Base-by-base conservation (phyloP, 53 echinoderm and acorn worm genomes). In the Temnopleurus reevesii region DNA sequence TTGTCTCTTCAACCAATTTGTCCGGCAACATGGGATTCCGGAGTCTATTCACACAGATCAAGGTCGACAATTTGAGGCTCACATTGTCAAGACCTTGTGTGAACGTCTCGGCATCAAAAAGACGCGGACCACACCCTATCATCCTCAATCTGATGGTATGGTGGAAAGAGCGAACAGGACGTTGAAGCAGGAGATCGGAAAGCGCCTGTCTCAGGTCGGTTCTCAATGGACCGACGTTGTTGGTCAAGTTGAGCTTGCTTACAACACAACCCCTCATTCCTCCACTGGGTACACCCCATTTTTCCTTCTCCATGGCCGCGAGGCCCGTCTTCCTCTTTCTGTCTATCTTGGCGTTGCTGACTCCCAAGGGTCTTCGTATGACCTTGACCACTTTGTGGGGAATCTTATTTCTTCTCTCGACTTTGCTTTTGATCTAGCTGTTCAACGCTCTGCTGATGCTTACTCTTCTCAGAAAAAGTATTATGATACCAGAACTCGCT, bases 151-250 rank as follows among this genome's bases (percentile, higher is more conserved):
- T 0, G 88, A 91, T 55, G 89, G 92, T 9, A 60, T 81, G 51
- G 92, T 92, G 9, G 92, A 92, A 58, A 21, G 89, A 9, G 83
- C 56, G 33, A 92, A 92, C 31, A 76, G 92, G 0, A 89, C 89
- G 15, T 15, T 92, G 31, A 83, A 92, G 33, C 89, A 13, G 49
- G 89, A 92, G 28, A 5, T 81, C 2, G 86, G 81, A 19, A 92
- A 91, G 25, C 77, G 92, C 0, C 81, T 92, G 21, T 25, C 63
- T 57, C 23, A 53, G 0, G 65, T 55, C 17, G 89, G 83, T 17
- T 44, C 55, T 55, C 35, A 51, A 43, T 92, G 92, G 92, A 83
- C 81, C 17, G 55, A 54, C 13, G 27, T 92, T 36, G 15, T 89
- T 0, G 89, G 81, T 1, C 91, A 91, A 13, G 80, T 87, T 3